Base-by-base conservation (phyloP, 2,888 invertebrate genomes). In the Drosophila prolongata region DNA sequence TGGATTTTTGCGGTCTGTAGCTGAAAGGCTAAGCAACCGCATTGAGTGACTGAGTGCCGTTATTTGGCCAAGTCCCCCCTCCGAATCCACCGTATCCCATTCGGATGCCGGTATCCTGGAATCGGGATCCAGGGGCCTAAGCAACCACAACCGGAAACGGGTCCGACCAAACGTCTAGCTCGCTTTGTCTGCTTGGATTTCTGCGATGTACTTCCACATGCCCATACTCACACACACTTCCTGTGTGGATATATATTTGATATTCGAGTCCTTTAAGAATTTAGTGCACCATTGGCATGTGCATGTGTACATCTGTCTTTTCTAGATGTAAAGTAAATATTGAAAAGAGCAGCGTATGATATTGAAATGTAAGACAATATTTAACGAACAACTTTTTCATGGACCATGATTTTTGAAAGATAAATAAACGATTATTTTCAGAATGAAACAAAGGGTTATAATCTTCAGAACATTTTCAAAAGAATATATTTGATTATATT, bases 1-100 rank as follows among this genome's bases (percentile, higher is more conserved):
- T 72, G 78, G 74, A 83, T 80, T 80, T 80, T 72, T 78, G 76
- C 74, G 83, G 62, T 68, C 57, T 80, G 64, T 53, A 65, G 74
- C 76, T 72, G 76, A 72, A 76, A 62, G 76, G 75, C 83, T 76
- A 72, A 72, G 72, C 66, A 78, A 76, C 65, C 74, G 55, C 61
- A 72, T 58, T 70, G 70, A 71, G 71, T 71, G 71, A 70, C 71
- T 71, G 71, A 71, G 71, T 71, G 71, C 71, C 70, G 68, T 50
- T 68, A 68, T 68, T 66, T 66, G 65, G 65, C 65, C 53, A 66
- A 35, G 64, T 10, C 46, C 46, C 46, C 49, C 3, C 14, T n/a
- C 19, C 34, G 34, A 11, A n/a, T 16, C 16, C 13, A 8, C 37
- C 8, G 6, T 13, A 13, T n/a, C 10, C 27, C 38, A 1, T 2